Conservation (phyloP, 2,113 vertebrate species). For the human (Homo sapiens) region DNA sequence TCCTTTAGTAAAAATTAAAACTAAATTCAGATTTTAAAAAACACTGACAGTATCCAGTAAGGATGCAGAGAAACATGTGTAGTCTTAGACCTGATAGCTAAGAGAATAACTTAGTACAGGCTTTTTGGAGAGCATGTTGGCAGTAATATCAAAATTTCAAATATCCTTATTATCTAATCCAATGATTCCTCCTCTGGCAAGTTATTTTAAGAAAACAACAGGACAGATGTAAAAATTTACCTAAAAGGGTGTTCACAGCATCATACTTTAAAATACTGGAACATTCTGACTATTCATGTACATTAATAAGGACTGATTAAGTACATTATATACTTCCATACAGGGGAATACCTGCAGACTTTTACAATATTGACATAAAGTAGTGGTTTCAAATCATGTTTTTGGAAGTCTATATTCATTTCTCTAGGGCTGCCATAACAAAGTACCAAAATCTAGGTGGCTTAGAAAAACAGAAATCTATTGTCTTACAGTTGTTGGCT, state of each 20-base stretch:
- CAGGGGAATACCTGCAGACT: not conserved
- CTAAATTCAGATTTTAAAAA: conserved; percentile 18
- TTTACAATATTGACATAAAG: not conserved
- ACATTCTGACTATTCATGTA: not conserved
- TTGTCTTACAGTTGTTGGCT: not conserved
- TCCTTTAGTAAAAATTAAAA: conserved; percentile 9
- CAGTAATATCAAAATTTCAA: not conserved
- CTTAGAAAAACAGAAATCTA: not conserved
- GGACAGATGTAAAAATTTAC: not conserved
- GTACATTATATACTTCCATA: not conserved
- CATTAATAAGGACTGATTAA: not conserved
- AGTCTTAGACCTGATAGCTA: not conserved
- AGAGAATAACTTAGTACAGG: not conserved
- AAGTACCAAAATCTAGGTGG: not conserved
- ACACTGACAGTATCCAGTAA: not conserved
- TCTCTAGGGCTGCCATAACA: not conserved
- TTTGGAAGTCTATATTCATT: not conserved
- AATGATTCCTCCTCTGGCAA: conserved; percentile 3
- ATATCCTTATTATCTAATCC: not conserved
- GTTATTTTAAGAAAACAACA: conserved; percentile 29
- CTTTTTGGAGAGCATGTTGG: not conserved
- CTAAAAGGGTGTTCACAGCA: not conserved
- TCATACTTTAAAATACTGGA: conserved; percentile 23
- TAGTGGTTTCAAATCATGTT: not conserved
- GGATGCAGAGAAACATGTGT: not conserved